Conservation (phyloP, 2,888 invertebrate genomes). For the Tetranychus truncatus region DNA sequence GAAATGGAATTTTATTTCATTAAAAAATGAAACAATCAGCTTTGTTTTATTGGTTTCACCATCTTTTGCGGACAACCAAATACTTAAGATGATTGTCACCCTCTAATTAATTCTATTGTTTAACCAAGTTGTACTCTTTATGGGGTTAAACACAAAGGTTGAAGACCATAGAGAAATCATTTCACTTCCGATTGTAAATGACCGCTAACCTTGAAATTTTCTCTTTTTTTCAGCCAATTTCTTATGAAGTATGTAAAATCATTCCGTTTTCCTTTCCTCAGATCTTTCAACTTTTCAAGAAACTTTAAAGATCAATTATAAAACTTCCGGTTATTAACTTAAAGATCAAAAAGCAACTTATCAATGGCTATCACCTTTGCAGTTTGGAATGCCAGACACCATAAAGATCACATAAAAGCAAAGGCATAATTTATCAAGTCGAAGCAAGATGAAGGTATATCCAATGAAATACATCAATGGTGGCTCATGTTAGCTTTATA, state of each 20-base stretch:
- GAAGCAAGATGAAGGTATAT: too few relatives aligned
- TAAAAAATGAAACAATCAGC: neutral
- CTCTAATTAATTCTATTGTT: neutral
- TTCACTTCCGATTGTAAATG: conserved; percentile 1
- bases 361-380: neutral
- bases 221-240: neutral
- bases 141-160: neutral
- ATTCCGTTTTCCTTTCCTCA: neutral
- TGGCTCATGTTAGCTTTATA: too few relatives aligned
- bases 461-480: too few relatives aligned
- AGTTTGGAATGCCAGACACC: too few relatives aligned
- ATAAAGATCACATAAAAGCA: too few relatives aligned
- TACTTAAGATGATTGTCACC: neutral
- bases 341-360: neutral
- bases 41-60: neutral
- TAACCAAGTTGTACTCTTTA: neutral
- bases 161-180: neutral
- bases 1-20: neutral
- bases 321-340: neutral
- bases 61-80: neutral
- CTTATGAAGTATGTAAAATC: neutral
- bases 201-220: neutral
- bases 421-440: too few relatives aligned
- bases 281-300: neutral
- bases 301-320: neutral